phyloP scores from a whole-genome alignment of 2,113 vertebrate species.

The Hymenochirus boettgeri region DNA sequence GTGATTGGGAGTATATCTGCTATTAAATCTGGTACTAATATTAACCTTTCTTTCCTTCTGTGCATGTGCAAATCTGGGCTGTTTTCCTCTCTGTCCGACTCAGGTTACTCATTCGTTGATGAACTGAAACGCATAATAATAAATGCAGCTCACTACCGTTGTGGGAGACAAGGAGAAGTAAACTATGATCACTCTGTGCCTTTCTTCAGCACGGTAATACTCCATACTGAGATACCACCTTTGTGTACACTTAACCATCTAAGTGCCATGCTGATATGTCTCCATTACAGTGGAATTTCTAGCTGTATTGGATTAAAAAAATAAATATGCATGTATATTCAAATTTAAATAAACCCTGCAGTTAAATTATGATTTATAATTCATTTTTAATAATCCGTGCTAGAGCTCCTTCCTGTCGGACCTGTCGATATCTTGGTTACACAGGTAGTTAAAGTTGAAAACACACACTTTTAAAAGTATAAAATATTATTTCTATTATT shows the following conservation, averaged over 20 bases:
- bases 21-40: background rate
- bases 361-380: too few species aligned
- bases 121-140: conserved; percentile 85
- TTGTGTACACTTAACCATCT: background rate
- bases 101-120: conserved; percentile 86
- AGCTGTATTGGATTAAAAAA: too few species aligned
- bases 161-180: conserved; percentile 79
- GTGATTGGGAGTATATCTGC: background rate
- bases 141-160: conserved; percentile 89
- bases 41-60: background rate
- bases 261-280: too few species aligned
- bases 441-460: too few species aligned
- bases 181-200: conserved; percentile 73
- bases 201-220: conserved; percentile 75
- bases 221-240: conserved; percentile 1
- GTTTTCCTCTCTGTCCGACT: conserved; percentile 20
- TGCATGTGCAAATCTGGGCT: conserved; percentile 1
- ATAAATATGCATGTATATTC: too few species aligned
- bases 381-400: too few species aligned
- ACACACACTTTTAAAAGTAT: too few species aligned
- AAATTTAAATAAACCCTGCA: too few species aligned
- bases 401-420: too few species aligned
- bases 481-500: too few species aligned
- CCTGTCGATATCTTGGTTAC: too few species aligned
- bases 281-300: too few species aligned